A percentile compares a stretch with the other conserved stretches of the same genome.
These are phyloP conservation scores for Gallinago paraguaiae DNA, from an alignment of 2,113 vertebrate species.

Conservation along the genomic window DNA sequence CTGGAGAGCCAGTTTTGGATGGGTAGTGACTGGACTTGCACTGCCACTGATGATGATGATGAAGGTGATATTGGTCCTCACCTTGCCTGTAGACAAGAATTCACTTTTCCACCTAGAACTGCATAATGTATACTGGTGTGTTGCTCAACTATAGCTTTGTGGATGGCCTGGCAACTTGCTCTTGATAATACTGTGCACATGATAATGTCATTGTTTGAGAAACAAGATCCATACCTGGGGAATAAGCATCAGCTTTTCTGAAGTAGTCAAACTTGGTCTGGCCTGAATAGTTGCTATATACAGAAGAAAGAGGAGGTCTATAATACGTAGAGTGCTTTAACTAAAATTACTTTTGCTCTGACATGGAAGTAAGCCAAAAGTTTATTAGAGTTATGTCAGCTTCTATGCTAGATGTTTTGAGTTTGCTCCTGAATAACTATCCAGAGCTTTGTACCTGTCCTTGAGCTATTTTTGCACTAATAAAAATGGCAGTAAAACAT, in stretches of 20 bases:
- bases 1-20: not conserved
- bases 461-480: not conserved
- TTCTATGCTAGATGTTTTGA: not conserved
- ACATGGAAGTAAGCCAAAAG: not conserved
- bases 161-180: not conserved
- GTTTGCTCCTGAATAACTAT: not conserved
- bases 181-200: not conserved
- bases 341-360: not conserved
- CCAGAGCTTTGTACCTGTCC: not conserved
- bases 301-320: not conserved
- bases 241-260: not conserved
- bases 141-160: not conserved
- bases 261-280: not conserved
- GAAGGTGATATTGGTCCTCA: not conserved
- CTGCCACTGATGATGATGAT: not conserved
- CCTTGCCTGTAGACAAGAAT: not conserved
- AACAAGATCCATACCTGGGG: not conserved
- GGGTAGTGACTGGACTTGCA: not conserved
- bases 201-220: not conserved
- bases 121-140: no score
- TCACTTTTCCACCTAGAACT: not conserved
- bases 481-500: not conserved
- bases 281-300: not conserved
- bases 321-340: not conserved
- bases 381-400: not conserved